phyloP scores from a whole-genome alignment of 2,113 vertebrate species.

The Haliaeetus leucogaster region DNA sequence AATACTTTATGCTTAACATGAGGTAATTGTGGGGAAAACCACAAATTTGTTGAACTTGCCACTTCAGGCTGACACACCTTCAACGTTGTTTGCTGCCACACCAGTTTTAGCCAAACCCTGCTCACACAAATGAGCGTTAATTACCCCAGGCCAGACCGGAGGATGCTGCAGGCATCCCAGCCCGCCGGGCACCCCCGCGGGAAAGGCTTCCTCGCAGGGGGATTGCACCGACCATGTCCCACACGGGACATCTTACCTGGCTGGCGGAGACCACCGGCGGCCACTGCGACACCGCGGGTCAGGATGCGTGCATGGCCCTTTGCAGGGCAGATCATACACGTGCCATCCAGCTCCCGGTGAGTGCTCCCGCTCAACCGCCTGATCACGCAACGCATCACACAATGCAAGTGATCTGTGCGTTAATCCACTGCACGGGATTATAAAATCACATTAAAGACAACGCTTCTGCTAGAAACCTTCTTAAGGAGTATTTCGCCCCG shows the following conservation, averaged over 20 bases:
- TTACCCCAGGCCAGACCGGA: not conserved
- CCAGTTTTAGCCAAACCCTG: not conserved
- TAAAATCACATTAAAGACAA: not conserved
- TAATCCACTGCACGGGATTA: rapidly evolving
- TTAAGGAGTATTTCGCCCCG: rapidly evolving
- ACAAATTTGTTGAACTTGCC: not conserved
- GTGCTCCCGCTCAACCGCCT: rapidly evolving
- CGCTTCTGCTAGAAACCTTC: not conserved
- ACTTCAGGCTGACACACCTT: not conserved
- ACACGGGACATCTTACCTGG: too few relatives aligned
- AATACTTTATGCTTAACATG: not conserved
- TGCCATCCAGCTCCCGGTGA: not conserved
- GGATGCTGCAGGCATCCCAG: not conserved
- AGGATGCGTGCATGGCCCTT: rapidly evolving
- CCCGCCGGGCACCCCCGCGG: too few relatives aligned
- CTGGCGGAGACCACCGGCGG: not conserved
- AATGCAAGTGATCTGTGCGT: rapidly evolving
- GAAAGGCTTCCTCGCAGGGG: not conserved
- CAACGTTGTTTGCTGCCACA: rapidly evolving
- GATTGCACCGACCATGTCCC: rapidly evolving
- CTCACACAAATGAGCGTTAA: too few relatives aligned
- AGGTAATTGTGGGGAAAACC: rapidly evolving
- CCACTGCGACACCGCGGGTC: rapidly evolving
- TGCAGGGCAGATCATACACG: rapidly evolving
- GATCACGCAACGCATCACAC: rapidly evolving